phyloP scores from a whole-genome alignment of 2,888 invertebrate species.

The Invenusta paracnida region DNA sequence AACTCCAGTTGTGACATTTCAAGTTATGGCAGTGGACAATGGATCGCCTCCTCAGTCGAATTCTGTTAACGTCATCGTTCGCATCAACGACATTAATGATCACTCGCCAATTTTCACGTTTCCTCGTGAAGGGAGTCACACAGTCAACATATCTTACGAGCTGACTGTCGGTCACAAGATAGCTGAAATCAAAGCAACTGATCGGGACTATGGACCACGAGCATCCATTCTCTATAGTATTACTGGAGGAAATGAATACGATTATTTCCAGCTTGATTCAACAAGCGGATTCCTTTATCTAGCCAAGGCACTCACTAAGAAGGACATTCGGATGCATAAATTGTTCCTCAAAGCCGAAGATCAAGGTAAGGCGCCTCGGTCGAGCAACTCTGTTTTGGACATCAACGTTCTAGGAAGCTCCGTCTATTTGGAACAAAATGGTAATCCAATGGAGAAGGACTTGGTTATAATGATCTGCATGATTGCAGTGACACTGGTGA shows the following conservation, averaged over 20 bases:
- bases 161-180: neutral
- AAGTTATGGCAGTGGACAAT: neutral
- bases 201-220: conserved; percentile 26
- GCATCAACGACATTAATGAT: conserved; percentile 35
- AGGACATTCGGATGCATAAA: conserved; percentile 8
- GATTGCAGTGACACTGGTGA: conserved; percentile 27
- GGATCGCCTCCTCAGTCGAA: neutral
- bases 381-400: neutral
- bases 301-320: neutral
- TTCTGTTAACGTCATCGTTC: neutral
- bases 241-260: neutral
- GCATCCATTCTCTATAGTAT: conserved; percentile 29
- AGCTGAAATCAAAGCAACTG: neutral
- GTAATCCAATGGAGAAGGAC: neutral
- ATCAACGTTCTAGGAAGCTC: conserved; percentile 9
- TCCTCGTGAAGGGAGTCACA: neutral
- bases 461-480: conserved; percentile 30
- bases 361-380: conserved; percentile 12
- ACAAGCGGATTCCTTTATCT: conserved; percentile 7
- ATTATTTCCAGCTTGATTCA: neutral
- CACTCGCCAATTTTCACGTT: conserved; percentile 2
- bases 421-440: neutral
- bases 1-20: neutral
- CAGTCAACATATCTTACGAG: conserved; percentile 33
- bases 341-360: neutral